Evolutionary conservation across 1,140 invertebrate genomes (phyloP).

Genomic region (Coelopa frigida): DNA sequence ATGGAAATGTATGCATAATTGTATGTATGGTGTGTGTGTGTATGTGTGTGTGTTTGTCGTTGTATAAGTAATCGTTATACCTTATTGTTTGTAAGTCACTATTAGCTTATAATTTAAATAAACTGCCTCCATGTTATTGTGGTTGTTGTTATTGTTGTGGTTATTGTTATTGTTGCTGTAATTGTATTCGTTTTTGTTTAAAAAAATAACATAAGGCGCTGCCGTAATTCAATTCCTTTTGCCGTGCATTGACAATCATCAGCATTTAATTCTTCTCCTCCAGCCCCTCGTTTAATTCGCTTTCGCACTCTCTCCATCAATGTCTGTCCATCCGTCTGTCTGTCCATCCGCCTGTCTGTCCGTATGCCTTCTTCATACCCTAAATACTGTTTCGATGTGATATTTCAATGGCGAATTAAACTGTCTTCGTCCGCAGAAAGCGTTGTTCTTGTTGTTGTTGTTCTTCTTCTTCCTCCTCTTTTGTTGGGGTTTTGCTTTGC

Average conservation of each 20-base stretch:
- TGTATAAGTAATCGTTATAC: no score
- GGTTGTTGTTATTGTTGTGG: background rate
- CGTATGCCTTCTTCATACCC: background rate
- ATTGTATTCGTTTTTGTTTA: background rate
- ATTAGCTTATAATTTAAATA: background rate
- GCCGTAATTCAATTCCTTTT: background rate
- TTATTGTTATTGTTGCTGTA: background rate
- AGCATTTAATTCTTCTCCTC: background rate
- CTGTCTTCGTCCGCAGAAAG: conserved; percentile 8
- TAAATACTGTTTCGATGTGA: background rate
- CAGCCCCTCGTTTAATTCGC: conserved; percentile 5
- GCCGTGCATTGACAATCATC: background rate
- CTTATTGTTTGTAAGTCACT: no score
- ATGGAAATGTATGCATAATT: no score
- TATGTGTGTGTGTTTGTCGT: no score
- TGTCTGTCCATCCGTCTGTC: conserved; percentile 1
- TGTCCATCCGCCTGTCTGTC: background rate
- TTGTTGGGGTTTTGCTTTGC: no score
- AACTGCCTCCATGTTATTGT: no score
- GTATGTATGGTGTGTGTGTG: no score
- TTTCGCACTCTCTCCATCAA: conserved; percentile 3
- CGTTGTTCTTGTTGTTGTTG: no score
- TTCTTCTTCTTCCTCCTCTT: no score
- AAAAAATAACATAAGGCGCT: background rate
- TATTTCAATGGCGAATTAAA: conserved; percentile 11